Evolutionary conservation across 2,113 vertebrate species (phyloP).

Genomic region (Apodemus sylvaticus): DNA sequence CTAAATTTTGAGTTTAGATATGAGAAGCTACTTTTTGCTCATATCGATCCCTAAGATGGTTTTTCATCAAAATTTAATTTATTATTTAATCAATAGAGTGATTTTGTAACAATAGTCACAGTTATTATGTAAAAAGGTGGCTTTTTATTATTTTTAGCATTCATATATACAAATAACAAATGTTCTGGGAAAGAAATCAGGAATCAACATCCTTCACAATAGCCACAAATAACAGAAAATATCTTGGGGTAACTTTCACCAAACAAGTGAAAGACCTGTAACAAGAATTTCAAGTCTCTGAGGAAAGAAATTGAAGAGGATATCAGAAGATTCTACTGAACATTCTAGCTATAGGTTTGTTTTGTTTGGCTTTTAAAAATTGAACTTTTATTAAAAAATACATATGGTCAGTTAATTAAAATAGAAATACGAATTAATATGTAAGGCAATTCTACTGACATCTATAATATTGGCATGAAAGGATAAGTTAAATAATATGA

Average conservation of each 20-base stretch:
- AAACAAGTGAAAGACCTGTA: too few relatives aligned
- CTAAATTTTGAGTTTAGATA: not conserved
- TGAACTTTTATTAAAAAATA: not conserved
- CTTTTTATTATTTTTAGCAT: conserved; percentile 61
- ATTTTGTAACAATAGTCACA: not conserved
- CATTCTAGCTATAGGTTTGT: not conserved
- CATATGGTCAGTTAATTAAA: not conserved
- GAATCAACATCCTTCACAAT: too few relatives aligned
- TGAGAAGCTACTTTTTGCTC: conserved; percentile 20
- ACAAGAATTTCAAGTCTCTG: too few relatives aligned
- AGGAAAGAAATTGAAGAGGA: too few relatives aligned
- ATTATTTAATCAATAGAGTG: conserved; percentile 52
- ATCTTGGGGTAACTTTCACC: too few relatives aligned
- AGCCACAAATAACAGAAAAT: too few relatives aligned
- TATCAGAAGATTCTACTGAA: too few relatives aligned
- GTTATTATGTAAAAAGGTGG: conserved; percentile 45
- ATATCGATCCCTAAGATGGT: not conserved
- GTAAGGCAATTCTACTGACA: not conserved
- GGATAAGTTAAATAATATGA: not conserved
- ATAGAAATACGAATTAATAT: not conserved
- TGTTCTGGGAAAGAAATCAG: too few relatives aligned
- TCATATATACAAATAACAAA: too few relatives aligned
- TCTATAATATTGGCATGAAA: not conserved
- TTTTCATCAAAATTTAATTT: conserved; percentile 50
- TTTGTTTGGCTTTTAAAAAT: not conserved